A percentile compares a stretch with the other conserved stretches of the same genome.
phyloP scores from a whole-genome alignment of 2,888 invertebrate genomes.

The Drosophila atroscutellata region DNA sequence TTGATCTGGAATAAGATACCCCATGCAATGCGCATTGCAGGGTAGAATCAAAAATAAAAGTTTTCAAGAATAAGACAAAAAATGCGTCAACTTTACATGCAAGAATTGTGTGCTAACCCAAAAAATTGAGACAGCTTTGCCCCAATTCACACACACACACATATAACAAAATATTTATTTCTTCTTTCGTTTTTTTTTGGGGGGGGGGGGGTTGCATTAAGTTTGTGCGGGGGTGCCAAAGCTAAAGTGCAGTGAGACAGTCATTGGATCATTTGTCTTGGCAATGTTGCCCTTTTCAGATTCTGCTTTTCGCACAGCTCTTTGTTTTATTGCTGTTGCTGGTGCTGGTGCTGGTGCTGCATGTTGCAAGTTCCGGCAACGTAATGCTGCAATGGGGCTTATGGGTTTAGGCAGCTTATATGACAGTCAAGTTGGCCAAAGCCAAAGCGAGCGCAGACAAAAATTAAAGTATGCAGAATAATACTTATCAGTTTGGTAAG shows the following conservation, averaged over 20 bases:
- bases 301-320: constrained; percentile 6
- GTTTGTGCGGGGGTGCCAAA: constrained; percentile 30
- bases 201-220: constrained; percentile 10
- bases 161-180: constrained; percentile 38
- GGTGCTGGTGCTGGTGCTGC: constrained; percentile 34
- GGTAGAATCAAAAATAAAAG: constrained; percentile 12
- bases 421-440: constrained; percentile 39
- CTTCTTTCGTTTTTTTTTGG: neutral
- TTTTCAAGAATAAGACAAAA: constrained; percentile 20
- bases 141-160: constrained; percentile 24
- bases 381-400: constrained; percentile 49
- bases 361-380: constrained; percentile 40
- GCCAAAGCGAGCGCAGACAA: neutral
- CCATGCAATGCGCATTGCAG: neutral
- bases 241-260: constrained; percentile 78
- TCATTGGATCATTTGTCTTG: constrained; percentile 79
- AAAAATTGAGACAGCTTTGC: constrained; percentile 64
- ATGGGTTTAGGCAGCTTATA: constrained; percentile 52
- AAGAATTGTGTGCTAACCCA: constrained; percentile 54
- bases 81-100: constrained; percentile 65
- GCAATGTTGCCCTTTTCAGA: constrained; percentile 61
- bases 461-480: constrained; percentile 33
- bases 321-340: constrained; percentile 14
- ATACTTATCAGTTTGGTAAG: constrained; percentile 19
- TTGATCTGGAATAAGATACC: neutral